Conservation (phyloP, 2,113 vertebrate genomes). For the Corvus cornix region DNA sequence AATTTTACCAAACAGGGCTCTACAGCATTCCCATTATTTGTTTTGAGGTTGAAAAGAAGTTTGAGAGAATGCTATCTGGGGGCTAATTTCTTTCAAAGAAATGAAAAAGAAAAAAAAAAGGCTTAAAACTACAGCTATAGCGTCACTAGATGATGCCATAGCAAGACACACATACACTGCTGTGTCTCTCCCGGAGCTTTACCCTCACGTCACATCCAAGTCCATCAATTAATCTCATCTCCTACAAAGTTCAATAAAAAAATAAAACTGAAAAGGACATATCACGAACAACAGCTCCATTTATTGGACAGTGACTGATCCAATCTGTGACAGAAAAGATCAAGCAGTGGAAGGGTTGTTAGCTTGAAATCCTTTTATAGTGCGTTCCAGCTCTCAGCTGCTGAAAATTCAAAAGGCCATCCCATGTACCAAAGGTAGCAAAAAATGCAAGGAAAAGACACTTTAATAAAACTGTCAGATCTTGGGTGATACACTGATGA, state of each 20-base stretch:
- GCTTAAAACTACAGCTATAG: not conserved
- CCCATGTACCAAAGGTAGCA: not conserved
- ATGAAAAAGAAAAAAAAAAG: not conserved
- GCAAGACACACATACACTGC: not conserved
- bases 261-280: conserved; percentile 20
- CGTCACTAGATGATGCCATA: conserved; percentile 38
- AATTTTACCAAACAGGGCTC: not conserved
- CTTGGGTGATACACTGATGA: conserved; percentile 50
- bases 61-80: not conserved
- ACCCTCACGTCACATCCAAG: conserved; percentile 10
- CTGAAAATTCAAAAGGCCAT: conserved; percentile 65
- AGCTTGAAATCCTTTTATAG: conserved; percentile 61
- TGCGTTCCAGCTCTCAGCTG: conserved; percentile 37
- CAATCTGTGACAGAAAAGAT: conserved; percentile 64
- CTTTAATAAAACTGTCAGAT: conserved; percentile 71
- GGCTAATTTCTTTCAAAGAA: not conserved
- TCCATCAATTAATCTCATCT: conserved; percentile 46
- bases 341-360: conserved; percentile 54
- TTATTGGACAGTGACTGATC: conserved; percentile 52
- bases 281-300: conserved; percentile 38
- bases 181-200: not conserved
- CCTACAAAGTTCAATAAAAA: conserved; percentile 58
- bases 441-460: conserved; percentile 45
- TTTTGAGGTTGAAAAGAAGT: not conserved
- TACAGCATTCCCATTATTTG: not conserved